phyloP scores from a whole-genome alignment of 2,113 vertebrate genomes.

The Pimephales promelas region DNA sequence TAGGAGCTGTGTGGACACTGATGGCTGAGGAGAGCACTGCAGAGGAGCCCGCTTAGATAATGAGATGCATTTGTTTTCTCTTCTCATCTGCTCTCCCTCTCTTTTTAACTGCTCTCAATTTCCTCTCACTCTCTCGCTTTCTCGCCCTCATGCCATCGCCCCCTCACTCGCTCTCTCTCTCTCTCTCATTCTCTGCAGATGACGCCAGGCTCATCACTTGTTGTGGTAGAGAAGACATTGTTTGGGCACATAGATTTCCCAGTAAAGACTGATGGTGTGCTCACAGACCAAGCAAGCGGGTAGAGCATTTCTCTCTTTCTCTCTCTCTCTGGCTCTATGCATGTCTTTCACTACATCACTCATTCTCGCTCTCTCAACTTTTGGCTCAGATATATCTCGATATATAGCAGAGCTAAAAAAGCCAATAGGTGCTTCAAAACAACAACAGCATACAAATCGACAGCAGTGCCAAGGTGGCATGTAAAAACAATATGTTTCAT shows the following conservation, averaged over 20 bases:
- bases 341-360: neutral
- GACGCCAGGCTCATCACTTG: conserved; percentile 72
- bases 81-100: conserved; percentile 42
- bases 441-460: neutral
- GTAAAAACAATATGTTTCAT: neutral
- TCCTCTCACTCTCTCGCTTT: conserved; percentile 63
- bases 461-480: neutral
- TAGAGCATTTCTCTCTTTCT: conserved; percentile 58
- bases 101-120: conserved; percentile 49
- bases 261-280: conserved; percentile 74
- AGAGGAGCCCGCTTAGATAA: conserved; percentile 73
- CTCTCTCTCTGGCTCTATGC: neutral
- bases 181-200: conserved; percentile 1
- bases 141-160: neutral
- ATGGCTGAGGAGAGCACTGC: conserved; percentile 76
- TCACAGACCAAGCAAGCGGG: conserved; percentile 69
- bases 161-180: conserved; percentile 48
- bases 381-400: conserved; percentile 1
- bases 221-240: conserved; percentile 68
- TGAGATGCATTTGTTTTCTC: conserved; percentile 79
- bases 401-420: conserved; percentile 8
- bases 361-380: neutral
- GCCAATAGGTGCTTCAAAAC: neutral
- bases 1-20: conserved; percentile 78
- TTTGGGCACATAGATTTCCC: conserved; percentile 68